Base-by-base conservation (phyloP, 1,140 invertebrate genomes). In the Ips typographus region DNA sequence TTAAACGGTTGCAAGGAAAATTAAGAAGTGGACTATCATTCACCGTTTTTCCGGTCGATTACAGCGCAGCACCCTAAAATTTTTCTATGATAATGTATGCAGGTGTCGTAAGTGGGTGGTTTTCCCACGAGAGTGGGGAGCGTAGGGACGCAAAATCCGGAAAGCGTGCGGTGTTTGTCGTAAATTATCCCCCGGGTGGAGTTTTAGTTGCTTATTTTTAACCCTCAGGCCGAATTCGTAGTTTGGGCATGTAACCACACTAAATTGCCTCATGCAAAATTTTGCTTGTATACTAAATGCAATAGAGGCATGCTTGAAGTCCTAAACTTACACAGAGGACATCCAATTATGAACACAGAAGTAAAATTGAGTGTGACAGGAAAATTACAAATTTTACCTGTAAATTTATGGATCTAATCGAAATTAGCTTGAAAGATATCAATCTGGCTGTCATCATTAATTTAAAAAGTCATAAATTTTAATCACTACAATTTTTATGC, bases 131-230 rank as follows among this genome's bases (percentile, higher is more conserved):
- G 44, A 56, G 22, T 56, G n/a, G 22, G 39, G 8, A 37, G 22
- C 7, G n/a, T 56, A 56, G 53, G 38, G 37, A 56, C 53, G 8
- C 38, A 56, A 56, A 36, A 56, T 56, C 22, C 53, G 53, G 38
- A 56, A 49, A 38, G 53, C 38, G 53, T 56, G 53, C 37, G 38
- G 38, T 56, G 53, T 56, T 56, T 56, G 53, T 56, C 53, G 39
- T 56, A 56, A 56, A 56, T 56, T 56, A 56, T 56, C n/a, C 38
- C 22, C 6, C 44, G 8, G 53, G 37, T 40, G 7, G 6, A 22
- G 47, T 49, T 56, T 56, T 56, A 7, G 53, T 40, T 40, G 53
- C 38, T 56, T 22, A 56, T 56, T 56, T 56, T 56, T 40, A 37
- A 56, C n/a, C 53, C 3, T 6, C 53, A 39, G 53, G 22, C 22